Evolutionary conservation across 1,140 invertebrate genomes (phyloP), one percentile per base, ranked within the genome.

Genomic region (Apis dorsata): DNA sequence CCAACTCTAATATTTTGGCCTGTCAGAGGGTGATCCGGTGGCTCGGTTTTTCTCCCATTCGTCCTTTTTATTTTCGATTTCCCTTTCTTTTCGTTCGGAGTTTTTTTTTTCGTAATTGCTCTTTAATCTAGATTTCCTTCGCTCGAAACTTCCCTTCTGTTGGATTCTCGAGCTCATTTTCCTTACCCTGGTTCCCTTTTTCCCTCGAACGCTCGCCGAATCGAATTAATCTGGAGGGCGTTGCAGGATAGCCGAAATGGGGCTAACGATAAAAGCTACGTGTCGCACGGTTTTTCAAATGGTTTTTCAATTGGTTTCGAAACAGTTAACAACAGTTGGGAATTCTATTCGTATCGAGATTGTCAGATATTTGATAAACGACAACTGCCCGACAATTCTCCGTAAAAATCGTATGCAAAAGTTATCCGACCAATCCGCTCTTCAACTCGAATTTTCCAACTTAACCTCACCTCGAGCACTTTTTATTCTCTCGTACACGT

Each of bases 1-100:
- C 78, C 79, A 78, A 68, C 65, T 81, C 73, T 78, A 80, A 89
- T 86, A 86, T 86, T 85, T 85, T 77, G 63, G 15, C 34, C n/a
- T 65, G 76, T 79, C 73, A 21, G 44, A 55, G 63, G 81, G n/a
- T 73, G 85, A 72, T 83, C 59, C 62, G 34, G 1, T 13, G n/a
- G 28, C 59, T 49, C 13, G 28, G 15, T 17, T 55, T 12, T 53
- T 62, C 49, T 57, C 59, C 59, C n/a, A 51, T 55, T 65, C 60
- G 34, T 74, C 19, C 62, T n/a, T 74, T 74, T 69, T 28, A 19
- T 66, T 19, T 21, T 72, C 24, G 10, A 4, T 28, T 24, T 21
- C 21, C 59, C 10, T 28, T 51, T 11, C 59, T 24, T n/a, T 21
- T 21, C 10, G 44, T 49, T 34, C 34, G 34, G 34, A 44, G 34